Base-by-base conservation (phyloP, 2,113 vertebrate genomes). In the Datnioides undecimradiatus region DNA sequence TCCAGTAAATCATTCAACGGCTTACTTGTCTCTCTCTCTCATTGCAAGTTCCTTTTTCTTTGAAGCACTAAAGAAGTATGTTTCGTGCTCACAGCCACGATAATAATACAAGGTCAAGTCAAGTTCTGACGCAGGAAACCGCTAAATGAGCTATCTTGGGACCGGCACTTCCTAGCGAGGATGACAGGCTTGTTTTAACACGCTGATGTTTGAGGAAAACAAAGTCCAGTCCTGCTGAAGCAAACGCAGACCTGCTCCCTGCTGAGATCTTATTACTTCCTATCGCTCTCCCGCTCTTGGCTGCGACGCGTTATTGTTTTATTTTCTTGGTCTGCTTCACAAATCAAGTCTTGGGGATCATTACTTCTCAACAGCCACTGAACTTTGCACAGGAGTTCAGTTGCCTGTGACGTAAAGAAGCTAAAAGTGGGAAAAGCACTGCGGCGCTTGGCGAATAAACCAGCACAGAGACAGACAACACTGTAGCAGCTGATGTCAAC, bases 21-120 rank as follows among this genome's bases (percentile, higher is more conserved):
- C 33, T 38, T 23, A 36, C 19, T 8, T n/a, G 16, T 31, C 62
- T n/a, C 10, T 65, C 29, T 14, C 43, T n/a, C 58, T 3, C 19
- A 21, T 31, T 31, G 5, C 43, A 38, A 27, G 14, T 36, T 16
- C 3, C 8, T 45, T 41, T 41, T 51, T n/a, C 46, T 13, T 29
- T 1, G 8, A 45, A 14, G 19, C 34, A 34, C 40, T 58, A 8
- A 45, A 46, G n/a, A 40, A 34, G 12, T 70, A 16, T 70, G 17
- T 25, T 43, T 57, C 13, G 13, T 55, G 17, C 17, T 40, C 21
- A n/a, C 27, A 57, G 21, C 10, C 38, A 4, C 17, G 21, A 57
- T 43, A 70, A 45, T 45, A 13, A 23, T 48, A 27, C 25, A 59
- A 59, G 14, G 69, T 58, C 40, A 58, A 33, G 34, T 71, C 41